Base-by-base conservation (phyloP, 1,140 invertebrate species). In the Philotrypesis tridentata region DNA sequence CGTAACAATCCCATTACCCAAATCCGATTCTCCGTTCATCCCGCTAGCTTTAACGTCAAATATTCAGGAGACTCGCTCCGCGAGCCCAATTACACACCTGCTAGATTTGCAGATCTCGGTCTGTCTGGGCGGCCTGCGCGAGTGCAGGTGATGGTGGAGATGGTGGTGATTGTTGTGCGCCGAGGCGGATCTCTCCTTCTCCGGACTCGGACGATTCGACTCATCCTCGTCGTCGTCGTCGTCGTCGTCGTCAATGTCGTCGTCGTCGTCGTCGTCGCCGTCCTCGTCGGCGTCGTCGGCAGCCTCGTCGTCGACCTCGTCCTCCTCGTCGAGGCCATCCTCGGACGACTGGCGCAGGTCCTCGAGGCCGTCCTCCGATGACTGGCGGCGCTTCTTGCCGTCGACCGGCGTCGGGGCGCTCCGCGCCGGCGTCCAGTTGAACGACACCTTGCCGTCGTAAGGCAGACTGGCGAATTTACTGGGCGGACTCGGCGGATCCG, bases 391-490 rank as follows among this genome's bases (percentile, higher is more conserved):
- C 11, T 63, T 48, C 14, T 25, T 60, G 17, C 23, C 27, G 23
- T 9, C 9, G 23, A 21, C 60, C 3, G 94, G 94, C 83, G 93
- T 93, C 31, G 94, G 31, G n/a, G 27, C 55, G 48, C 12, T 33
- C 9, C 95, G 92, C 68, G 95, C 94, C 82, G 95, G 93, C 80
- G 94, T 93, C 90, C 94, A 94, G 73, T 93, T 92, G 82, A 91
- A 91, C 2, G 88, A 89, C 48, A 91, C 87, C 77, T 90, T 91
- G 12, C 87, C 88, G 75, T 92, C 92, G 87, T 94, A 93, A 76
- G 94, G 95, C 78, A 96, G 89, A 72, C 94, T 95, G 68, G 94
- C 94, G 86, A 94, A 96, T 82, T 94, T 93, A 84, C 93, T 94
- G 8, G 93, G 92, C 11, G 93, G 93, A 79, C 92, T 92, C 12